Base-by-base conservation (phyloP, 2,113 vertebrate species). In the Pandion haliaetus region DNA sequence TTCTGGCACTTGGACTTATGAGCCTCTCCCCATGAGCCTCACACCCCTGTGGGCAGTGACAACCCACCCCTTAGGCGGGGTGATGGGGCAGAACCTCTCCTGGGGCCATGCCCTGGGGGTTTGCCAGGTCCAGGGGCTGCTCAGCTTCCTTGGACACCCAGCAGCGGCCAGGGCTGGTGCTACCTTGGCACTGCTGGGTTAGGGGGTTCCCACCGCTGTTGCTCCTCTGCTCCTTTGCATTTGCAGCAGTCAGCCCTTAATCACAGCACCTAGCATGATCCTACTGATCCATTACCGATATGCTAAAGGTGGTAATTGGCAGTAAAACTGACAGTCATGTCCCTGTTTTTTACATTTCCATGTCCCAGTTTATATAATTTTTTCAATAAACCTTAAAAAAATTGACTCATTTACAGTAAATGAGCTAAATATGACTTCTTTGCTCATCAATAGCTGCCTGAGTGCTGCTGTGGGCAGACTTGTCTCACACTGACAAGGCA, bases 141-240 rank as follows among this genome's bases (percentile, higher is more conserved):
- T 88, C 69, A 55, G 31, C 14, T 24, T 69, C 61, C n/a, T 49
- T n/a, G 28, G 45, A 82, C 58, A 61, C 20, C 3, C 18, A 31
- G 15, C 15, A 65, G 17, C 3, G 0, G 9, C 21, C 1, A 1
- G 4, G 26, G 17, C 42, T 58, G 29, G 12, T 21, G 40, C 31
- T 38, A 31, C n/a, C 50, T 63, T 52, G 61, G 29, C 8, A 32
- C 6, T 1, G 3, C 20, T n/a, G 32, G 7, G 6, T 49, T 45
- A 23, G 12, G 17, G 38, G 2, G 15, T 54, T 84, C 25, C 24
- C 62, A 40, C 9, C 71, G 71, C 42, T 47, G 8, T 42, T 86
- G 47, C 11, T 84, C 28, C 45, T 81, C 67, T 76, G 25, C 21
- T 57, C 16, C 62, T 71, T 55, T 61, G 34, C 18, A 11, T 81